Conservation (phyloP, 1,140 invertebrate genomes). For the Formica exsecta region DNA sequence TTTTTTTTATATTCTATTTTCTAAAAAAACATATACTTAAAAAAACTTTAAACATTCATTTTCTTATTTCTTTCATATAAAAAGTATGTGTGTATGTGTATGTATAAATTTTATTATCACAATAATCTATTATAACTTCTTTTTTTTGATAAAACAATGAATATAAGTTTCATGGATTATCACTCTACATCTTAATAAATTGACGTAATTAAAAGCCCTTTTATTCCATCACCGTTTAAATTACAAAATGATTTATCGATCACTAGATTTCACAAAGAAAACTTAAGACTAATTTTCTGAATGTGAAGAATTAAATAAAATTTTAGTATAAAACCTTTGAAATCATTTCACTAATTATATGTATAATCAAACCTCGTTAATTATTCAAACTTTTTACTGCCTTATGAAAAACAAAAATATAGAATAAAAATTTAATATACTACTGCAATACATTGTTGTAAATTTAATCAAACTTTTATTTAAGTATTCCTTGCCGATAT, state of each 20-base stretch:
- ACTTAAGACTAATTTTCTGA: slow-evolving; percentile 46
- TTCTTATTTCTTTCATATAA: not conserved
- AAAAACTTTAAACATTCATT: not conserved
- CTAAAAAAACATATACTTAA: not conserved
- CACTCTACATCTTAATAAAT: slow-evolving; percentile 36
- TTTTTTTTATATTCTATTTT: not conserved
- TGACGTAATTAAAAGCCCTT: slow-evolving; percentile 44
- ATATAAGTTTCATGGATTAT: slow-evolving; percentile 39
- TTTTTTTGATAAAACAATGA: not conserved
- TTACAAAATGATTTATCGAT: slow-evolving; percentile 60
- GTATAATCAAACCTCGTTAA: slow-evolving; percentile 57
- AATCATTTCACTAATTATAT: slow-evolving; percentile 57
- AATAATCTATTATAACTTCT: slow-evolving; percentile 6
- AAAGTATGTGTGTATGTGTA: not conserved
- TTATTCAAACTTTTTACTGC: slow-evolving; percentile 54
- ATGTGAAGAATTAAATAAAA: slow-evolving; percentile 52
- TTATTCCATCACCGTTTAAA: slow-evolving; percentile 46
- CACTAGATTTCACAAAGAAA: slow-evolving; percentile 40
- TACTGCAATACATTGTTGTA: slow-evolving; percentile 22
- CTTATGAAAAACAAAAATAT: slow-evolving; percentile 38
- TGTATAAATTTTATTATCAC: not conserved
- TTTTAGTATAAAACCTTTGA: slow-evolving; percentile 53
- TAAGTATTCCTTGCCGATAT: not conserved
- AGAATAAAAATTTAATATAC: slow-evolving; percentile 35
- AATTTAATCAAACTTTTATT: slow-evolving; percentile 42